Percentiles rank a stretch among this genome's conserved stretches.
These are phyloP conservation scores for Chelonus formosanus DNA, from an alignment of 2,888 invertebrate species.

Conservation along the genomic window DNA sequence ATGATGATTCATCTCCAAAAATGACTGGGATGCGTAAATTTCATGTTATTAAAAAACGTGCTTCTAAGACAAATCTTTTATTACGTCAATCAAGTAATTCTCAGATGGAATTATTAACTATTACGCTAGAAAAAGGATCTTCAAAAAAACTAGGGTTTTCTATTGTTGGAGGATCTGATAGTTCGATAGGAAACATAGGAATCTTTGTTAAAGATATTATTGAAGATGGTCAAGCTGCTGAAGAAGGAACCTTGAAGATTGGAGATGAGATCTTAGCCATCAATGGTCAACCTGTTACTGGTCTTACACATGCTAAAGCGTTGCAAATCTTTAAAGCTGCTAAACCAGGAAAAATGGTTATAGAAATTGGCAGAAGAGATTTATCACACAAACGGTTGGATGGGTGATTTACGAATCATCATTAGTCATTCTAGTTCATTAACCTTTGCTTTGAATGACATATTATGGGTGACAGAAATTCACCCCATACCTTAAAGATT, in stretches of 20 bases:
- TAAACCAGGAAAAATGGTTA: constrained; percentile 69
- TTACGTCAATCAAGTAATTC: constrained; percentile 52
- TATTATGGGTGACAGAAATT: no score
- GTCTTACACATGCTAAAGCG: constrained; percentile 70
- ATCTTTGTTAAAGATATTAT: constrained; percentile 73
- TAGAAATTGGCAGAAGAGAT: constrained; percentile 67
- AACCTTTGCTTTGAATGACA: no score
- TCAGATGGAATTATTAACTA: constrained; percentile 55
- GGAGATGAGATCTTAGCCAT: constrained; percentile 72
- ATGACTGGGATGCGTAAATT: constrained; percentile 67
- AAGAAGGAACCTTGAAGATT: constrained; percentile 69
- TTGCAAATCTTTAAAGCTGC: constrained; percentile 71
- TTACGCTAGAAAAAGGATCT: constrained; percentile 69
- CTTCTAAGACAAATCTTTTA: constrained; percentile 41
- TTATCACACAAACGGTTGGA: constrained; percentile 54
- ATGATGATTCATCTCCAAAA: constrained; percentile 41
- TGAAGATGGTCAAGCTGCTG: constrained; percentile 71
- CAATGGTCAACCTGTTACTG: constrained; percentile 69
- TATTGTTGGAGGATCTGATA: constrained; percentile 73
- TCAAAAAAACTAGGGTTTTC: constrained; percentile 73
- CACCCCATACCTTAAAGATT: no score
- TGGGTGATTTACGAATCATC: no score
- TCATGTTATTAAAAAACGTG: constrained; percentile 55
- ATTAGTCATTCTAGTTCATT: no score
- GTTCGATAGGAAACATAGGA: constrained; percentile 71